phyloP scores from a whole-genome alignment of 92 coral and sea anemone species.

The Hydrozoanthus gracilis region DNA sequence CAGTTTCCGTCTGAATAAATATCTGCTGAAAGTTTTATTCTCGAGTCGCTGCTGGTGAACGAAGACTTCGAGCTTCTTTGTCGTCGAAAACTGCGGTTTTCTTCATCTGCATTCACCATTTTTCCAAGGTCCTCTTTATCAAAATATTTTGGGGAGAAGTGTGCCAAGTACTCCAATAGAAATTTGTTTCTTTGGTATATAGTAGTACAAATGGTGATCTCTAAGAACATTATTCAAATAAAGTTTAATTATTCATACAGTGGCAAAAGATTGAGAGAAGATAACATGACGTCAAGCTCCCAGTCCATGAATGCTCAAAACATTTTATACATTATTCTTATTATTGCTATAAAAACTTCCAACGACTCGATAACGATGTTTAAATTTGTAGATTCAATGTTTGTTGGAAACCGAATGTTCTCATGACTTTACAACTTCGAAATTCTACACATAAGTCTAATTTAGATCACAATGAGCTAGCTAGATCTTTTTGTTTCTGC shows the following conservation, averaged over 20 bases:
- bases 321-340: background rate
- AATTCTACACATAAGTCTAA: too few species aligned
- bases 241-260: background rate
- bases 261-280: background rate
- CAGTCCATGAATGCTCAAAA: background rate
- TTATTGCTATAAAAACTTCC: background rate
- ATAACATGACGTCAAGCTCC: constrained; percentile 21
- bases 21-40: constrained; percentile 49
- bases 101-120: constrained; percentile 2
- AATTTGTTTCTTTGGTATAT: background rate
- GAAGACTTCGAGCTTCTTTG: constrained; percentile 33
- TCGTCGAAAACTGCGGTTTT: constrained; percentile 20
- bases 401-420: too few species aligned
- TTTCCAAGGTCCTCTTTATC: background rate
- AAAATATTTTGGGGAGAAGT: constrained; percentile 32
- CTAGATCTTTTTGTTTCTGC: too few species aligned
- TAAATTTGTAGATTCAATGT: too few species aligned
- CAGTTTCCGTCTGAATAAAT: constrained; percentile 68
- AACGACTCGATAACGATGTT: too few species aligned
- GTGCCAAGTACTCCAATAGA: constrained; percentile 2
- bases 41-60: constrained; percentile 42
- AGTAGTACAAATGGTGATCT: constrained; percentile 6
- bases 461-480: too few species aligned
- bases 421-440: too few species aligned
- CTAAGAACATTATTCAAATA: constrained; percentile 7